phyloP scores from a whole-genome alignment of 2,797 vertebrate genomes.

The Chrysocyon brachyurus region DNA sequence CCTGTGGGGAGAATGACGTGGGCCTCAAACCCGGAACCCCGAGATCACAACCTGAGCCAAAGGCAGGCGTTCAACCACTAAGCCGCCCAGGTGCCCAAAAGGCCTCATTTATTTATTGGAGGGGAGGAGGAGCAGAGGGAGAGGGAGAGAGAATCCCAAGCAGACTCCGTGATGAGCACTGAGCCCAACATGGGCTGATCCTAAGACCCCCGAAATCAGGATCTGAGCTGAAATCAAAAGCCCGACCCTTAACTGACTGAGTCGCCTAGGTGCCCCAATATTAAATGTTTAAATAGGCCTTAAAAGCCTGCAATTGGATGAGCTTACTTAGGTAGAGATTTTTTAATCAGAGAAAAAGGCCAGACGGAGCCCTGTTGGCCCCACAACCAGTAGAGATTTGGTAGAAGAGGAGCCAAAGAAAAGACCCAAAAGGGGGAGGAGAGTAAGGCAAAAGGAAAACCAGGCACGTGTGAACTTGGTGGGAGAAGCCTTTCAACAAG shows the following conservation, averaged over 20 bases:
- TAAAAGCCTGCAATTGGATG: background rate
- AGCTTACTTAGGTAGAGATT: background rate
- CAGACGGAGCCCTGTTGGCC: background rate
- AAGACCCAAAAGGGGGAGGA: background rate
- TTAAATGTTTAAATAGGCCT: background rate
- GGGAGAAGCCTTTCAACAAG: background rate
- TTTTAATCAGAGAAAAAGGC: background rate
- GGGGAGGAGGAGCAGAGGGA: too few relatives aligned
- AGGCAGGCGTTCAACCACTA: too few relatives aligned
- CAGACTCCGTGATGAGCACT: background rate
- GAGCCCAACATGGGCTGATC: background rate
- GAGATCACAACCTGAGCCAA: too few relatives aligned
- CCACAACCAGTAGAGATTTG: background rate
- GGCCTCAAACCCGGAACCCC: too few relatives aligned
- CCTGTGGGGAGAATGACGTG: too few relatives aligned
- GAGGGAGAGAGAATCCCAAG: background rate
- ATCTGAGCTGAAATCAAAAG: background rate
- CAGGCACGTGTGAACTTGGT: fast-evolving
- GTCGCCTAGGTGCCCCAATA: background rate
- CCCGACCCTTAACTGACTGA: background rate
- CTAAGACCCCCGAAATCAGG: background rate
- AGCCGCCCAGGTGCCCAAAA: too few relatives aligned
- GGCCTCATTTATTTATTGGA: too few relatives aligned
- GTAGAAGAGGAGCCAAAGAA: background rate
- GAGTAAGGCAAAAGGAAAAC: background rate